Evolutionary conservation across 2,888 invertebrate species (phyloP).

Genomic region (Oscheius sp.): DNA sequence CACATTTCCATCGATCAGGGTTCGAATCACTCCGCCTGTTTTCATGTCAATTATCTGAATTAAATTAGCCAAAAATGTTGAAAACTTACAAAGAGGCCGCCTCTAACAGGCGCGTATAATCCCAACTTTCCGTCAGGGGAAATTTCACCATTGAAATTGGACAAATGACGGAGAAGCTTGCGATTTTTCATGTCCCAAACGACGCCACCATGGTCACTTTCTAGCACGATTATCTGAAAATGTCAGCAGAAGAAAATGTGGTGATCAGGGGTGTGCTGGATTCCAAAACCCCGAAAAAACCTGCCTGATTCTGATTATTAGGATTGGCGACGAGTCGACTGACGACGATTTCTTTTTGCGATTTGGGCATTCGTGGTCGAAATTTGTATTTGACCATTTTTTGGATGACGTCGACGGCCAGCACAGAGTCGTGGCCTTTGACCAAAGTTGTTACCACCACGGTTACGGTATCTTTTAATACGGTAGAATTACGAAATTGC

Average conservation of each 20-base stretch:
- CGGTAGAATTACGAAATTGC: conserved; percentile 61
- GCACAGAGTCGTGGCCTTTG: conserved; percentile 65
- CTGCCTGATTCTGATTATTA: conserved; percentile 55
- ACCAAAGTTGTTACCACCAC: conserved; percentile 44
- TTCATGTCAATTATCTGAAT: conserved; percentile 84
- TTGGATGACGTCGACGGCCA: conserved; percentile 61
- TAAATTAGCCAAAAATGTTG: neutral
- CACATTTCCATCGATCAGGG: conserved; percentile 84
- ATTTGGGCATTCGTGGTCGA: conserved; percentile 61
- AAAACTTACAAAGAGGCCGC: conserved; percentile 83
- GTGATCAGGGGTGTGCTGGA: neutral
- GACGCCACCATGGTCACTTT: conserved; percentile 61
- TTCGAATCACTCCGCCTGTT: conserved; percentile 87
- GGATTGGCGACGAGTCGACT: conserved; percentile 59
- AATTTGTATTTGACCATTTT: conserved; percentile 61
- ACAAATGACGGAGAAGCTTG: conserved; percentile 56
- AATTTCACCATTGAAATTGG: conserved; percentile 61
- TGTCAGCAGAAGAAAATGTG: too few species aligned
- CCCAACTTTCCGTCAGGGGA: conserved; percentile 83
- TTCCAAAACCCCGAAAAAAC: neutral
- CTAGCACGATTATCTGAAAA: conserved; percentile 62
- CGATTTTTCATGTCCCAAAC: conserved; percentile 63
- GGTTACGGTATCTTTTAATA: conserved; percentile 51
- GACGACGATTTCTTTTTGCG: conserved; percentile 65
- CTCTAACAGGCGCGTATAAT: conserved; percentile 88